phyloP scores from a whole-genome alignment of 2,888 invertebrate species.

The Eucera pruinosa region DNA sequence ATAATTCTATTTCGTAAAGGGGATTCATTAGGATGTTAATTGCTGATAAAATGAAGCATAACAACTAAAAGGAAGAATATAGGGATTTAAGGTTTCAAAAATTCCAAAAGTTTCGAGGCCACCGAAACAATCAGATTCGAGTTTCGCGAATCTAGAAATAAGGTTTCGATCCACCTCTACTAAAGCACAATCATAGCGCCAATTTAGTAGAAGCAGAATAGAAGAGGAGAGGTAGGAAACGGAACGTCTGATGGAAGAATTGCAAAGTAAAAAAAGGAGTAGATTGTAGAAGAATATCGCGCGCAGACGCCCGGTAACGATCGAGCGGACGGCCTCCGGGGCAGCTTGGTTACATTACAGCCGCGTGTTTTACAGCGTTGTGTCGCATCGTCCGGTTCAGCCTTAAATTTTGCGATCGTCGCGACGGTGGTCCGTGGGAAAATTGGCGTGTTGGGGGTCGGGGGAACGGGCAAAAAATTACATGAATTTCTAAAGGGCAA shows the following conservation, averaged over 20 bases:
- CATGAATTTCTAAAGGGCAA: constrained; percentile 80
- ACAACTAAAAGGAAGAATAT: too few relatives aligned
- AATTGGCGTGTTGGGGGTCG: constrained; percentile 67
- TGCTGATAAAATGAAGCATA: too few relatives aligned
- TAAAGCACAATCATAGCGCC: too few relatives aligned
- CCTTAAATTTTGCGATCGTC: constrained; percentile 68
- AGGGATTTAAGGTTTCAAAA: too few relatives aligned
- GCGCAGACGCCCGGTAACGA: constrained; percentile 44
- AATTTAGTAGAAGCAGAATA: too few relatives aligned
- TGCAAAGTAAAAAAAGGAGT: neutral
- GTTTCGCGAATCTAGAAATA: too few relatives aligned
- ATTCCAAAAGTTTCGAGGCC: too few relatives aligned
- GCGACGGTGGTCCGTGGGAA: constrained; percentile 73
- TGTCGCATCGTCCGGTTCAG: constrained; percentile 42
- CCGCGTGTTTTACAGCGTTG: constrained; percentile 57
- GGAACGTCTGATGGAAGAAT: too few relatives aligned
- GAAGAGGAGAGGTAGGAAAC: neutral
- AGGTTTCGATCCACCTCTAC: too few relatives aligned
- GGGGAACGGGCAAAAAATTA: constrained; percentile 74
- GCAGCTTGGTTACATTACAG: constrained; percentile 50
- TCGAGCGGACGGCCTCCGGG: constrained; percentile 31
- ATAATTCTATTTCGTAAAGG: too few relatives aligned
- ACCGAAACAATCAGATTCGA: too few relatives aligned
- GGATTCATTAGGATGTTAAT: too few relatives aligned
- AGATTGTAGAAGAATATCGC: constrained; percentile 27